Conservation (phyloP, 2,113 vertebrate species). For the Catharus bicknelli region DNA sequence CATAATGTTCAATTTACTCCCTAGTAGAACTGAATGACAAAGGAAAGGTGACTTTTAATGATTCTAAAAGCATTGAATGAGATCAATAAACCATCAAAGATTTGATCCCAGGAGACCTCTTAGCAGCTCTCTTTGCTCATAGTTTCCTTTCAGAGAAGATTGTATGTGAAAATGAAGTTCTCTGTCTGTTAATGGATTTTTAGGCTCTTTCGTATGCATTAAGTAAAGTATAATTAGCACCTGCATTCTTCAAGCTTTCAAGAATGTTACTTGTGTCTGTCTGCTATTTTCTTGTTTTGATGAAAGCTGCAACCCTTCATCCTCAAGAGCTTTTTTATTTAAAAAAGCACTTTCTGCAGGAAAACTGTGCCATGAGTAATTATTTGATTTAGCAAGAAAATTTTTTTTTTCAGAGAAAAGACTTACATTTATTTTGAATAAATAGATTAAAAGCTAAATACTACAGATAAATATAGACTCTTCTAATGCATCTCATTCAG, state of each 20-base stretch:
- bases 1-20: conserved; percentile 62
- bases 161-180: conserved; percentile 61
- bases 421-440: not conserved
- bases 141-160: conserved; percentile 34
- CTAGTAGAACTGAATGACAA: conserved; percentile 56
- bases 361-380: not conserved
- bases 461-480: not conserved
- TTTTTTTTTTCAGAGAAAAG: not conserved
- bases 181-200: conserved; percentile 51
- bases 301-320: conserved; percentile 14
- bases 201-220: conserved; percentile 9
- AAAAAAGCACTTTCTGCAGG: not conserved
- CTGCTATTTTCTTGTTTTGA: conserved; percentile 35
- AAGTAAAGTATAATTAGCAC: conserved; percentile 56
- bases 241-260: conserved; percentile 44
- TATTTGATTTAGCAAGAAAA: not conserved
- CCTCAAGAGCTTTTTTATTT: not conserved
- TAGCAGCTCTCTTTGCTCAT: conserved; percentile 46
- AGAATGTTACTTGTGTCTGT: conserved; percentile 31
- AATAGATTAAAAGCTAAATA: not conserved
- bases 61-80: conserved; percentile 65
- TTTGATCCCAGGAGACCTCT: conserved; percentile 53
- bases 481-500: not conserved
- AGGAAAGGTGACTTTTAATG: conserved; percentile 71
- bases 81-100: conserved; percentile 71